Evolutionary conservation across 2,797 vertebrate species (phyloP).

Genomic region (Tangara arthus): DNA sequence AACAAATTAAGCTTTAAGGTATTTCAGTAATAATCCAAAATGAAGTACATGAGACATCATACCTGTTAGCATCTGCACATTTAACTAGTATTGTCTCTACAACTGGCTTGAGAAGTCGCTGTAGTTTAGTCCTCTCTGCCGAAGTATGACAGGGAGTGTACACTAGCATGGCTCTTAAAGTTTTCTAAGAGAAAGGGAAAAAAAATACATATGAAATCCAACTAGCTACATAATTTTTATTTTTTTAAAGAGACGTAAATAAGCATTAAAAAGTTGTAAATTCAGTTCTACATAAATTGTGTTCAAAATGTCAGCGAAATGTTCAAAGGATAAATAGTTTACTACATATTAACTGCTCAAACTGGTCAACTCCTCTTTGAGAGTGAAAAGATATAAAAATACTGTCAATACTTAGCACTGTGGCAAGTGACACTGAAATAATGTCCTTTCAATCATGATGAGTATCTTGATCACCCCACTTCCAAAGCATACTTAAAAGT

Average conservation of each 20-base stretch:
- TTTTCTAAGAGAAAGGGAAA: constrained; percentile 78
- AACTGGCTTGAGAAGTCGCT: constrained; percentile 86
- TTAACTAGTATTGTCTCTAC: constrained; percentile 90
- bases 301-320: background rate
- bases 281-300: background rate
- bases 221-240: background rate
- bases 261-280: background rate
- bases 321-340: background rate
- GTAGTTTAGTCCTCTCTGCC: constrained; percentile 82
- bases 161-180: constrained; percentile 88
- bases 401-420: background rate
- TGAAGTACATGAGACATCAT: background rate
- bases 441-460: background rate
- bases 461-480: background rate
- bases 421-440: background rate
- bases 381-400: background rate
- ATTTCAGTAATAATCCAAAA: background rate
- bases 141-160: constrained; percentile 86
- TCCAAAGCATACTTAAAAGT: background rate
- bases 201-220: background rate
- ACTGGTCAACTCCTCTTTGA: background rate
- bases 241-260: background rate
- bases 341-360: background rate
- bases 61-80: constrained; percentile 91
- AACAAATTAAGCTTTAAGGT: background rate